Percentiles rank a stretch among this genome's conserved stretches.
These are phyloP conservation scores for Malthinus seriepunctatus DNA, from an alignment of 2,888 invertebrate species.

Conservation along the genomic window DNA sequence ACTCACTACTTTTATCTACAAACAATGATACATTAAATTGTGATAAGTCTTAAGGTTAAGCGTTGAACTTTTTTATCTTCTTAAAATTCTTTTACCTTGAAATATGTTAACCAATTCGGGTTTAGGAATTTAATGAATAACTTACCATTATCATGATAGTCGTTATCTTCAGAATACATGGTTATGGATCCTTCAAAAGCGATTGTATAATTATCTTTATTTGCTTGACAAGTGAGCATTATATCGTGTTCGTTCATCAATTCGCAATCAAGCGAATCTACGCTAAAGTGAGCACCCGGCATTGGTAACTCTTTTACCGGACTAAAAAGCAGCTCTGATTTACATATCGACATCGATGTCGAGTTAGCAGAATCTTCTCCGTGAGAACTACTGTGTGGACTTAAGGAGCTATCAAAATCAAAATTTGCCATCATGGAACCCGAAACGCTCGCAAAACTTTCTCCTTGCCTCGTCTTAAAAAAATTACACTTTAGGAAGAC, in stretches of 20 bases:
- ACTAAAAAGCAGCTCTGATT: slow-evolving; percentile 88
- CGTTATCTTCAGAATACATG: slow-evolving; percentile 83
- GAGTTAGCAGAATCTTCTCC: slow-evolving; percentile 77
- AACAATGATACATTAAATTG: too few relatives aligned
- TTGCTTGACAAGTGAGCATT: slow-evolving; percentile 87
- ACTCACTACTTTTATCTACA: slow-evolving; percentile 45
- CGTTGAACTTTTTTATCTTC: slow-evolving; percentile 1
- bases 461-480: slow-evolving; percentile 61
- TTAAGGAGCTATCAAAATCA: slow-evolving; percentile 76
- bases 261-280: slow-evolving; percentile 90
- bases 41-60: too few relatives aligned
- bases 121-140: slow-evolving; percentile 1
- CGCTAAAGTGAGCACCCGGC: slow-evolving; percentile 76
- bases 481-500: background rate
- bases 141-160: slow-evolving; percentile 61
- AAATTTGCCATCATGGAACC: slow-evolving; percentile 81
- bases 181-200: slow-evolving; percentile 89
- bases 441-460: slow-evolving; percentile 82
- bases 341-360: slow-evolving; percentile 87
- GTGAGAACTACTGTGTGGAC: slow-evolving; percentile 74
- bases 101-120: background rate
- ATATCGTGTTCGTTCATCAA: slow-evolving; percentile 80
- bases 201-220: slow-evolving; percentile 94
- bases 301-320: slow-evolving; percentile 83
- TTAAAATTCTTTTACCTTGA: background rate